A percentile compares a stretch with the other conserved stretches of the same genome.
phyloP scores from a whole-genome alignment of 2,113 vertebrate species.

The Ardeotis arabs region DNA sequence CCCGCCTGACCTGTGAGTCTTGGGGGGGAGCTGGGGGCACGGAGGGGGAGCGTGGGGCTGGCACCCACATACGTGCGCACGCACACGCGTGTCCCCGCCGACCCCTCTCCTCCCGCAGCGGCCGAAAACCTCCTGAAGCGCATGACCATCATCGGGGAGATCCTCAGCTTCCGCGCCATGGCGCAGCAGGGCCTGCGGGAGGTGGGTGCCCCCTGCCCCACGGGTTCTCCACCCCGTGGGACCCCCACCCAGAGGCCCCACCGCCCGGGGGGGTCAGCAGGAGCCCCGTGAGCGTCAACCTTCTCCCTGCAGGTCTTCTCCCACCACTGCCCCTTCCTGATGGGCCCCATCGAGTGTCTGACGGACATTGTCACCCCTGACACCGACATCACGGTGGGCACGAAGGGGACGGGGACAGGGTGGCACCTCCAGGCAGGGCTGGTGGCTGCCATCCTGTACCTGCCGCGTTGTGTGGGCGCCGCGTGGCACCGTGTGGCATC shows the following conservation, averaged over 20 bases:
- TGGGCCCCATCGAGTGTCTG: constrained; percentile 84
- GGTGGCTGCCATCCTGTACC: not conserved
- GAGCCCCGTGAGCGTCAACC: not conserved
- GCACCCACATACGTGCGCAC: accelerated
- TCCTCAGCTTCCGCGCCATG: constrained; percentile 89
- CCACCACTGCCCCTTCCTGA: constrained; percentile 86
- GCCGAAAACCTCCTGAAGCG: constrained; percentile 90
- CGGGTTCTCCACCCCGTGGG: too few species aligned
- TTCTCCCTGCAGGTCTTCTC: constrained; percentile 78
- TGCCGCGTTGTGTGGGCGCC: accelerated
- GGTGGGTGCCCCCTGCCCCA: constrained; percentile 61
- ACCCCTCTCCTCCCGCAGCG: constrained; percentile 66
- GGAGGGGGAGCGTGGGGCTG: not conserved
- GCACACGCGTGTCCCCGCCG: not conserved
- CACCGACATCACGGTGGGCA: constrained; percentile 87
- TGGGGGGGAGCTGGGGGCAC: not conserved
- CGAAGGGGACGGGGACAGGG: accelerated
- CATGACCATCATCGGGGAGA: constrained; percentile 95
- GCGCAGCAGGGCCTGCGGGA: constrained; percentile 85
- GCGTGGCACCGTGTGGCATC: not conserved
- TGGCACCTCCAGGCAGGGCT: not conserved
- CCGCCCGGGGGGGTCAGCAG: not conserved
- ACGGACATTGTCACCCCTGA: constrained; percentile 81
- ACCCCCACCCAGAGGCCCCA: too few species aligned
- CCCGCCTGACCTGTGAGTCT: constrained; percentile 83